A percentile compares a stretch with the other conserved stretches of the same genome.
Evolutionary conservation across 2,797 vertebrate genomes (phyloP).

Genomic region (Dendrocincla tyrannina): DNA sequence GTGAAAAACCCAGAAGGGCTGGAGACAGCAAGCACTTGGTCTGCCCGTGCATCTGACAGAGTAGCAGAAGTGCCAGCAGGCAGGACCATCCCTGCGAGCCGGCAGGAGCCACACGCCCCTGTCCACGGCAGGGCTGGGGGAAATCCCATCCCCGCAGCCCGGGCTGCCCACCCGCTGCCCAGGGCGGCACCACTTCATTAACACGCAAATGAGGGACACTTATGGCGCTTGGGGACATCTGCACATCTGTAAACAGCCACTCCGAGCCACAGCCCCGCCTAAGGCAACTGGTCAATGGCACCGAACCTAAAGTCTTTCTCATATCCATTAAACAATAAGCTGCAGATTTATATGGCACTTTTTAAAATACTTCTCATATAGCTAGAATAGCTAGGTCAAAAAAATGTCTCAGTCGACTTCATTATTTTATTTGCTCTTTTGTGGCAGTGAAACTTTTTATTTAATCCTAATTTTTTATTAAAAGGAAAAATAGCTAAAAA

Average conservation of each 20-base stretch:
- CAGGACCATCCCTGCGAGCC: not conserved
- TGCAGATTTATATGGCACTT: not conserved
- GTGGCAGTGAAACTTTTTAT: not conserved
- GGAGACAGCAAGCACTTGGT: not conserved
- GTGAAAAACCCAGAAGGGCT: not conserved
- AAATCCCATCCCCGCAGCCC: not conserved
- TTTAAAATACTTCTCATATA: not conserved
- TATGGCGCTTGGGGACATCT: constrained; percentile 17
- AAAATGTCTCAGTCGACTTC: not conserved
- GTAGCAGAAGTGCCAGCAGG: not conserved
- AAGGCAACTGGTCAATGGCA: not conserved
- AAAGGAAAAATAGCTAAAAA: not conserved
- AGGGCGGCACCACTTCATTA: constrained; percentile 19
- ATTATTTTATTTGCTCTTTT: not conserved
- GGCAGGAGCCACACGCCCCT: not conserved
- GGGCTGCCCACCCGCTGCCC: not conserved
- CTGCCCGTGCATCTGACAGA: not conserved
- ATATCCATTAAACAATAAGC: not conserved
- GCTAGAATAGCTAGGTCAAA: not conserved
- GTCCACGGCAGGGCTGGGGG: not conserved
- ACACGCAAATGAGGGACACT: constrained; percentile 31
- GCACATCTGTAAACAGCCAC: constrained; percentile 37
- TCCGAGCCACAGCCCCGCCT: not conserved
- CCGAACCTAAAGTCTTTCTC: not conserved
- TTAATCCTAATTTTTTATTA: not conserved